These are phyloP conservation scores for Calidris pugnax DNA, from an alignment of 2,113 vertebrate genomes.

Conservation along the genomic window DNA sequence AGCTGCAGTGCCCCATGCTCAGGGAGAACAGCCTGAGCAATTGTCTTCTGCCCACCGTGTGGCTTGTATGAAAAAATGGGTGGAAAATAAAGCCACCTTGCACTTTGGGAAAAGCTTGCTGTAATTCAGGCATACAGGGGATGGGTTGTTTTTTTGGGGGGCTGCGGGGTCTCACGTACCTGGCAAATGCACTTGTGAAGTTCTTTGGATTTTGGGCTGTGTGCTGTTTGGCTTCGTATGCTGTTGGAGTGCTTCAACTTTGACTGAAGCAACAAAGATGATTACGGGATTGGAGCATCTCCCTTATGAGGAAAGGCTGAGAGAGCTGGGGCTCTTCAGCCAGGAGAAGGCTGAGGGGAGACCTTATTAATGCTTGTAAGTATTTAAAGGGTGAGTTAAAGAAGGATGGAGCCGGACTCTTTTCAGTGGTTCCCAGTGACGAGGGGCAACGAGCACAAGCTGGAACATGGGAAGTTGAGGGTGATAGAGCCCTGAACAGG, in stretches of 20 bases:
- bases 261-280: background rate
- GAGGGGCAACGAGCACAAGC: too few relatives aligned
- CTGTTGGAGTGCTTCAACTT: background rate
- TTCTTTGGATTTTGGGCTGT: background rate
- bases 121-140: background rate
- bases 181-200: background rate
- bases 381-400: too few relatives aligned
- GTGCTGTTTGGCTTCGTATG: background rate
- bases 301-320: too few relatives aligned
- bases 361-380: too few relatives aligned
- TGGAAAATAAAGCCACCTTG: background rate
- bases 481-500: too few relatives aligned
- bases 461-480: too few relatives aligned
- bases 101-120: background rate
- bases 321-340: too few relatives aligned
- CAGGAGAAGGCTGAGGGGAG: too few relatives aligned
- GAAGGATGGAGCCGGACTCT: too few relatives aligned
- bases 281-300: too few relatives aligned
- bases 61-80: background rate
- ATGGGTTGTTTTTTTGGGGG: background rate
- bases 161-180: background rate
- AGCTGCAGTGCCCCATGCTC: rapidly evolving
- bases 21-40: background rate
- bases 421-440: too few relatives aligned
- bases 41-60: background rate